These are phyloP conservation scores for Muricea muricata DNA, from an alignment of 92 coral and sea anemone species.

Conservation along the genomic window DNA sequence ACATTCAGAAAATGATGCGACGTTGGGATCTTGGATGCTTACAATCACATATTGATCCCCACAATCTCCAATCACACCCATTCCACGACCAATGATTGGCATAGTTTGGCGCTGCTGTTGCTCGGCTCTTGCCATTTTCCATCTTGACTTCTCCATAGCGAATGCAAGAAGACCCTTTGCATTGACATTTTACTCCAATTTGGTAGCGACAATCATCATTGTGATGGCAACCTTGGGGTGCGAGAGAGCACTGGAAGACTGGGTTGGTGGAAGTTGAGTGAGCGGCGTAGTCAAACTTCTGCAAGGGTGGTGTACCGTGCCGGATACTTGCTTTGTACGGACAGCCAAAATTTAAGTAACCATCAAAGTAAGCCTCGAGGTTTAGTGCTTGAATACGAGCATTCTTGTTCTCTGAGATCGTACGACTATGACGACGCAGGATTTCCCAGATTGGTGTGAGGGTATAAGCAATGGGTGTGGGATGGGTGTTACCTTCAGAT, in stretches of 20 bases:
- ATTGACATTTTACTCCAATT: background rate
- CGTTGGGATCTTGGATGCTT: background rate
- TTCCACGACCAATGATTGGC: background rate
- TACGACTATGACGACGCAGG: background rate
- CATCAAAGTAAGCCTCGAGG: slow-evolving; percentile 40
- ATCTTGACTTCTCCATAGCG: background rate
- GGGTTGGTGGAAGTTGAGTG: background rate
- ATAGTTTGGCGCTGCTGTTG: background rate
- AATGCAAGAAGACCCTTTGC: slow-evolving; percentile 23
- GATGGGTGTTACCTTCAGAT: slow-evolving; percentile 25
- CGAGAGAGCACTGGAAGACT: slow-evolving; percentile 34
- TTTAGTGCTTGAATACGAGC: slow-evolving; percentile 33
- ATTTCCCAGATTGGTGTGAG: slow-evolving; percentile 44
- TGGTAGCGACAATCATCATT: slow-evolving; percentile 18
- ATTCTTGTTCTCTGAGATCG: background rate
- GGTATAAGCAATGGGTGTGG: slow-evolving; percentile 28
- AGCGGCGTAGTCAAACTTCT: slow-evolving; percentile 24
- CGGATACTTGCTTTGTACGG: background rate
- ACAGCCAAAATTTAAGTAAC: slow-evolving; percentile 48
- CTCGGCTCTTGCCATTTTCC: background rate
- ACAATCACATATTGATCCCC: slow-evolving; percentile 12
- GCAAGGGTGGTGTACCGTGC: background rate
- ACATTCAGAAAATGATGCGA: background rate
- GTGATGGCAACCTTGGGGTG: slow-evolving; percentile 30
- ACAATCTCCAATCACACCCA: slow-evolving; percentile 43